Evolutionary conservation across 2,888 invertebrate genomes (phyloP).

Genomic region (Dolomedes plantarius): DNA sequence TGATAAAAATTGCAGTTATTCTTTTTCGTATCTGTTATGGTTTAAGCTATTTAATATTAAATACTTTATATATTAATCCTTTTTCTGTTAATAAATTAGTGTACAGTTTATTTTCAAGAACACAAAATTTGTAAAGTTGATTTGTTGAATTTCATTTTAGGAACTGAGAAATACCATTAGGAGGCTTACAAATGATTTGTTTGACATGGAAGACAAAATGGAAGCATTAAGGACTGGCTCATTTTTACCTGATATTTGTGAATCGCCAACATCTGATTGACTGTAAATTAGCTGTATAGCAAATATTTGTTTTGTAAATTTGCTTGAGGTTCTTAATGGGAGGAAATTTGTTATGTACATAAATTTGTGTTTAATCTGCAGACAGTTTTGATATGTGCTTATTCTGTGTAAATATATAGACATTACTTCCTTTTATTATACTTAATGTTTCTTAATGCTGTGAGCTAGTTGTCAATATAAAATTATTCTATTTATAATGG

Average conservation of each 20-base stretch:
- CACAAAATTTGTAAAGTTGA: no score
- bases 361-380: not conserved
- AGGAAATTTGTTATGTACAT: constrained; percentile 8
- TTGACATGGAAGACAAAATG: constrained; percentile 71
- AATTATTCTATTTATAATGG: not conserved
- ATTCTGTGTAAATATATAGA: not conserved
- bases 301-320: not conserved
- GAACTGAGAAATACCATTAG: constrained; percentile 63
- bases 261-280: constrained; percentile 52
- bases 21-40: no score
- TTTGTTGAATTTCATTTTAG: constrained; percentile 27
- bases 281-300: not conserved
- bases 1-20: no score
- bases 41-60: no score
- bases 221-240: constrained; percentile 63
- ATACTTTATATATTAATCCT: no score
- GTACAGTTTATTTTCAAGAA: no score
- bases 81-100: no score
- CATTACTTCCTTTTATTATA: not conserved
- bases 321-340: not conserved
- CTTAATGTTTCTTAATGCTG: not conserved
- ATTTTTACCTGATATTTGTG: constrained; percentile 59
- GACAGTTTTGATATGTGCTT: not conserved
- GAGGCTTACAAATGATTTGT: constrained; percentile 66
- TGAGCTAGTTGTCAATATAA: not conserved